A percentile compares a stretch with the other conserved stretches of the same genome.
Conservation (phyloP, 1,140 invertebrate species). For the Lepidotrigona ventralis region DNA sequence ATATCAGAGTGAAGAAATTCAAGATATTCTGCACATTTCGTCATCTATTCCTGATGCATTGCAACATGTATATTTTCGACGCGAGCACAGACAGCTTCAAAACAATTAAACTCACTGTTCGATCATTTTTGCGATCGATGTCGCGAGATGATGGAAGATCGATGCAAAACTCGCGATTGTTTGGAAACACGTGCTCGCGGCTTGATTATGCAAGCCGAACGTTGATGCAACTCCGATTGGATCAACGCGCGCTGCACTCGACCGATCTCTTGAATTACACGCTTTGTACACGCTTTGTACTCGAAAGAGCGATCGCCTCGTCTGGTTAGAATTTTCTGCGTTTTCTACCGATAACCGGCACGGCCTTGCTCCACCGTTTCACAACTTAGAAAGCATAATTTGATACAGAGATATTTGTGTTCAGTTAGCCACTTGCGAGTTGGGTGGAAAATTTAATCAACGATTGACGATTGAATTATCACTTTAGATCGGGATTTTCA, state of each 20-base stretch:
- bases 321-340: conserved; percentile 44
- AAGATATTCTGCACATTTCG: too few species aligned
- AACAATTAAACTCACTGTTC: not conserved
- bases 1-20: too few species aligned
- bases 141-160: conserved; percentile 21
- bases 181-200: conserved; percentile 49
- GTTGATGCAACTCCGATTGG: conserved; percentile 68
- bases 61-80: too few species aligned
- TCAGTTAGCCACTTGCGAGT: too few species aligned
- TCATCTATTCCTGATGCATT: too few species aligned
- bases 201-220: conserved; percentile 65
- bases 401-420: not conserved
- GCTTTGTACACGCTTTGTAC: conserved; percentile 53
- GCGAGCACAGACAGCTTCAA: not conserved
- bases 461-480: too few species aligned
- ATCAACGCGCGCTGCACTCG: conserved; percentile 44
- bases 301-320: conserved; percentile 47
- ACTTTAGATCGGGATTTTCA: too few species aligned
- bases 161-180: not conserved
- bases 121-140: not conserved
- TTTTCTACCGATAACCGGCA: conserved; percentile 2
- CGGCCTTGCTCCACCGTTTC: conserved; percentile 41
- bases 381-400: not conserved
- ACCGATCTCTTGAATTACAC: conserved; percentile 62
- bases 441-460: too few species aligned